Percentiles rank a stretch among this genome's conserved stretches.
Evolutionary conservation across 2,888 invertebrate genomes (phyloP).

Genomic region (Mesorhabditis belari): DNA sequence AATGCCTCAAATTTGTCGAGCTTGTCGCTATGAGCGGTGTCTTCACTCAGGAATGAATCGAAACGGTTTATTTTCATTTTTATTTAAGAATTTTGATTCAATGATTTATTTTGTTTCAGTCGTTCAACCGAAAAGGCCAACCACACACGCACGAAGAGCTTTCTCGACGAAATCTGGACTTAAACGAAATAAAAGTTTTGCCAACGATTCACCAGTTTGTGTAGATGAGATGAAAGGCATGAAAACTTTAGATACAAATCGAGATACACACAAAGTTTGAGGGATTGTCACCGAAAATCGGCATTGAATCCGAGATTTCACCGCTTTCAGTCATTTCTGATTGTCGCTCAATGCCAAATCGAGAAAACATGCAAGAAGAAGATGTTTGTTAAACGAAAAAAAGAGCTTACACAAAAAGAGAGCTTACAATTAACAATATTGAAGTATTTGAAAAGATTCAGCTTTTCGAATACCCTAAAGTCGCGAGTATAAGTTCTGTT

Average conservation of each 20-base stretch:
- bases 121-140: conserved; percentile 30
- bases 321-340: no score
- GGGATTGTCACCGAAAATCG: no score
- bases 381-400: not conserved
- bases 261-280: no score
- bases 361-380: no score
- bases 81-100: not conserved
- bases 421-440: no score
- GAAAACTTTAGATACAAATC: no score
- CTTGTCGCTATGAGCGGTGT: conserved; percentile 41
- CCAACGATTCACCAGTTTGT: conserved; percentile 1
- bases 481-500: no score
- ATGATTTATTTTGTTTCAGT: not conserved
- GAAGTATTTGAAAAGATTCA: no score
- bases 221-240: not conserved
- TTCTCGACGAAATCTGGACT: conserved; percentile 47
- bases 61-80: conserved; percentile 11
- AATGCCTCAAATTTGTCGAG: conserved; percentile 44
- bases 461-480: no score
- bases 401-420: no score
- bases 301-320: no score
- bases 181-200: conserved; percentile 43
- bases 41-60: conserved; percentile 41
- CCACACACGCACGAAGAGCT: conserved; percentile 15
- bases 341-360: not conserved